These are phyloP conservation scores for Boloria selene DNA, from an alignment of 2,888 invertebrate species.

Conservation along the genomic window DNA sequence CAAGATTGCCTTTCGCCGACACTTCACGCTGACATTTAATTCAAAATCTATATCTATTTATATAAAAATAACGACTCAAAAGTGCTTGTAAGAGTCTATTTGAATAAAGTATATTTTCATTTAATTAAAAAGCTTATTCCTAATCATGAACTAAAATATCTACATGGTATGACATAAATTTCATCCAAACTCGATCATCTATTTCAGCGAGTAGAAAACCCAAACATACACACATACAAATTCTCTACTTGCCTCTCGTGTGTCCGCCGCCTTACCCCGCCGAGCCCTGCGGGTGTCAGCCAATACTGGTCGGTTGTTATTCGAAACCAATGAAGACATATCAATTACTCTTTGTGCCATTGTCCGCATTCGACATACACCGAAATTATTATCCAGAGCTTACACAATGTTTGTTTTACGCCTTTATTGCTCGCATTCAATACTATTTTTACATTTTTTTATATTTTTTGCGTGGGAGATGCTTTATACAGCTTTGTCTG, in stretches of 20 bases:
- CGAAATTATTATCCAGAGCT: conserved; percentile 55
- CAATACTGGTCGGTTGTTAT: conserved; percentile 55
- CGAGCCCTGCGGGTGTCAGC: conserved; percentile 40
- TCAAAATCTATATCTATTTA: no score
- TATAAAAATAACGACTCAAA: no score
- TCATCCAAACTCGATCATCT: no score
- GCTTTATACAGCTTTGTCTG: conserved; percentile 45
- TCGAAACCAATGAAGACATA: conserved; percentile 68
- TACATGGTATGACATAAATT: no score
- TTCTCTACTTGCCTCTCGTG: conserved; percentile 6
- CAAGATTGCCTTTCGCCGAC: no score
- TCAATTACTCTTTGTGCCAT: conserved; percentile 72
- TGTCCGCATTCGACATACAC: conserved; percentile 38
- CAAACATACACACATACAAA: neutral
- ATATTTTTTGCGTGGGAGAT: conserved; percentile 49
- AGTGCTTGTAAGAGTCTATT: no score
- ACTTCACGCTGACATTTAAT: no score
- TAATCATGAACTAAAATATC: no score
- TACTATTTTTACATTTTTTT: conserved; percentile 25
- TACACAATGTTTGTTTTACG: conserved; percentile 39
- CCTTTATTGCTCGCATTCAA: conserved; percentile 25
- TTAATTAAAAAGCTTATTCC: no score
- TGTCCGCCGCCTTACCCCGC: conserved; percentile 20
- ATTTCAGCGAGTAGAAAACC: no score
- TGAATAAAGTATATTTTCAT: no score